Evolutionary conservation across 2,888 invertebrate species (phyloP).

Genomic region (Ochropacha duplaris): DNA sequence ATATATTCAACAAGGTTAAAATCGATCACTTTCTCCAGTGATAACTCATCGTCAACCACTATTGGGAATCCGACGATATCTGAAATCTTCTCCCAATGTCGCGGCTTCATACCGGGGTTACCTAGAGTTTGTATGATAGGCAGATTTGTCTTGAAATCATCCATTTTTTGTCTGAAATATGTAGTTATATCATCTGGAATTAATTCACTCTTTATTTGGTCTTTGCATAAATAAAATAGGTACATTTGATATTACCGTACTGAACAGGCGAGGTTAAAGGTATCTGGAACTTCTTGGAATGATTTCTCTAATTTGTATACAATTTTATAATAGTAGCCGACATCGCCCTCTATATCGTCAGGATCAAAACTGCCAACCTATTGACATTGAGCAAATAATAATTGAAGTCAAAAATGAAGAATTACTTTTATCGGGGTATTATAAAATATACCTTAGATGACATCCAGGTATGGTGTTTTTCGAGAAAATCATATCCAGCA

Average conservation of each 20-base stretch:
- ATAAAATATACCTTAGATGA: constrained; percentile 74
- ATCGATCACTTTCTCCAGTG: constrained; percentile 93
- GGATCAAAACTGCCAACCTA: constrained; percentile 93
- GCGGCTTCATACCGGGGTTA: constrained; percentile 95
- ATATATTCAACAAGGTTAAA: constrained; percentile 95
- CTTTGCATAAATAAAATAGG: not conserved
- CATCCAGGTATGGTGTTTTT: constrained; percentile 94
- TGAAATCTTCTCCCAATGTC: constrained; percentile 97
- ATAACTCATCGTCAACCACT: constrained; percentile 90
- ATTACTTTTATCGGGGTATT: not conserved
- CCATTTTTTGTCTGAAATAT: constrained; percentile 85
- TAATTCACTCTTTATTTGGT: not conserved
- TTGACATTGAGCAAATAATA: constrained; percentile 1
- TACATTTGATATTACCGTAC: constrained; percentile 61
- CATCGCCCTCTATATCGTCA: constrained; percentile 93
- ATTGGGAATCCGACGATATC: constrained; percentile 97
- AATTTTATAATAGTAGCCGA: constrained; percentile 86
- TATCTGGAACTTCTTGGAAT: constrained; percentile 89
- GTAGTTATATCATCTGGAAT: not conserved
- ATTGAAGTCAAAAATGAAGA: not conserved
- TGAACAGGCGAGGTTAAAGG: constrained; percentile 87
- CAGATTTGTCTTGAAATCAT: constrained; percentile 93
- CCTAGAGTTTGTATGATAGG: constrained; percentile 96
- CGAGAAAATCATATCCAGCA: constrained; percentile 92
- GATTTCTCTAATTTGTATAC: constrained; percentile 94